Percentiles rank a stretch among this genome's conserved stretches.
Evolutionary conservation across 2,113 vertebrate genomes (phyloP).

Genomic region (Ictalurus furcatus): DNA sequence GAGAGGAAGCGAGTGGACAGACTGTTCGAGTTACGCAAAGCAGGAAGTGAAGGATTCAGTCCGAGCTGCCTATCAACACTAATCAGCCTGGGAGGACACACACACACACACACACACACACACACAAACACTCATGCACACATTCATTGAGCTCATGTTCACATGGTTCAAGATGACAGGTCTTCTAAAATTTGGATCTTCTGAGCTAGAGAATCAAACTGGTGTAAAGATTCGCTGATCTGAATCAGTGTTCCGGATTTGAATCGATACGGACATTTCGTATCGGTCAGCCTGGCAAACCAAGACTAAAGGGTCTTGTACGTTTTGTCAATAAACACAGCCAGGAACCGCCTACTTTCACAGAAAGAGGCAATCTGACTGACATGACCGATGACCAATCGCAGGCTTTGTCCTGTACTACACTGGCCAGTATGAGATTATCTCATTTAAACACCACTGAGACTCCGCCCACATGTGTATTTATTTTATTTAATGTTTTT

Average conservation of each 20-base stretch:
- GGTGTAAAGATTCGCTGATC: neutral
- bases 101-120: conserved; percentile 56
- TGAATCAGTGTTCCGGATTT: neutral
- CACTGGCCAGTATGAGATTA: neutral
- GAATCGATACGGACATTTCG: neutral
- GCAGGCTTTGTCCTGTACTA: neutral
- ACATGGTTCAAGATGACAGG: conserved; percentile 18
- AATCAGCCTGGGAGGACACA: conserved; percentile 58
- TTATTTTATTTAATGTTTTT: neutral
- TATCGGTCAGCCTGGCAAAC: neutral
- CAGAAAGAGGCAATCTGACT: neutral
- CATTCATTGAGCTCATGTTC: conserved; percentile 1
- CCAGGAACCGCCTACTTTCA: neutral
- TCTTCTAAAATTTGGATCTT: neutral
- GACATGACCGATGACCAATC: neutral
- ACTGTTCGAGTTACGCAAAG: conserved; percentile 69
- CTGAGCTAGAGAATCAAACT: neutral
- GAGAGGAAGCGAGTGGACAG: conserved; percentile 69
- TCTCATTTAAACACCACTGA: neutral
- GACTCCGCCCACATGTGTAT: neutral
- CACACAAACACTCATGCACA: conserved; percentile 24
- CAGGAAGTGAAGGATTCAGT: conserved; percentile 65
- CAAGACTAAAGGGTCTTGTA: no score
- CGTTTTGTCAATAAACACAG: neutral
- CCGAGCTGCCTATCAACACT: conserved; percentile 70